Evolutionary conservation across 2,797 vertebrate genomes (phyloP).

Genomic region (Gymnoscopelus braueri): DNA sequence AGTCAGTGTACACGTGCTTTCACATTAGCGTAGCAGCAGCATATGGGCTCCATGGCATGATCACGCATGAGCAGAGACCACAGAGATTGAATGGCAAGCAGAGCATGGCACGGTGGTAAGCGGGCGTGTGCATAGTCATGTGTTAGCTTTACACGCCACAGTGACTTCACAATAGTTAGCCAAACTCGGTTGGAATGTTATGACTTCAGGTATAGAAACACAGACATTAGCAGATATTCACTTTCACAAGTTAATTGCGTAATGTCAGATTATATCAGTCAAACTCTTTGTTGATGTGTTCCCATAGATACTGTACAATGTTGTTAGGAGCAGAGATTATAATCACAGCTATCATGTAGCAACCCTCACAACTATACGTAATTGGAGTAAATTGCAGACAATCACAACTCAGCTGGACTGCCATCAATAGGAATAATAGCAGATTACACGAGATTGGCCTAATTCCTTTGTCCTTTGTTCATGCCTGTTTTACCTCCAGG

Average conservation of each 20-base stretch:
- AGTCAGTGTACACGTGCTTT: conserved; percentile 31
- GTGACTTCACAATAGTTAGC: conserved; percentile 3
- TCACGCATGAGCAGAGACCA: conserved; percentile 27
- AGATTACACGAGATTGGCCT: conserved; percentile 11
- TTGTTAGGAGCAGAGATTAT: conserved; percentile 22
- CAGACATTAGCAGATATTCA: conserved; percentile 8
- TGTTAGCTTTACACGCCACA: conserved; percentile 37
- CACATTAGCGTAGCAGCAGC: conserved; percentile 4
- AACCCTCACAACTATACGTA: conserved; percentile 51
- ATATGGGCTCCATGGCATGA: conserved; percentile 24
- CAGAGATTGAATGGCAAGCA: conserved; percentile 20
- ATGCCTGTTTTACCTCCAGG: conserved; percentile 50
- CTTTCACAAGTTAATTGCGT: conserved; percentile 4
- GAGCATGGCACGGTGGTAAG: conserved; percentile 11
- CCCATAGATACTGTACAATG: conserved; percentile 41
- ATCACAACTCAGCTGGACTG: conserved; percentile 32
- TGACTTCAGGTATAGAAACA: conserved; percentile 19
- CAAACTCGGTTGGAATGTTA: conserved; percentile 20
- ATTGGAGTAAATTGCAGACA: conserved; percentile 54
- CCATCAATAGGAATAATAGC: conserved; percentile 28
- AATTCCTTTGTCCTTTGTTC: conserved; percentile 18
- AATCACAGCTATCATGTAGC: conserved; percentile 22
- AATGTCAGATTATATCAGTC: conserved; percentile 3
- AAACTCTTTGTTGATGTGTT: conserved; percentile 40
- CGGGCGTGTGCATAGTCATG: conserved; percentile 20